Evolutionary conservation across 2,888 invertebrate genomes (phyloP).

Genomic region (Dexiosoma caninum): DNA sequence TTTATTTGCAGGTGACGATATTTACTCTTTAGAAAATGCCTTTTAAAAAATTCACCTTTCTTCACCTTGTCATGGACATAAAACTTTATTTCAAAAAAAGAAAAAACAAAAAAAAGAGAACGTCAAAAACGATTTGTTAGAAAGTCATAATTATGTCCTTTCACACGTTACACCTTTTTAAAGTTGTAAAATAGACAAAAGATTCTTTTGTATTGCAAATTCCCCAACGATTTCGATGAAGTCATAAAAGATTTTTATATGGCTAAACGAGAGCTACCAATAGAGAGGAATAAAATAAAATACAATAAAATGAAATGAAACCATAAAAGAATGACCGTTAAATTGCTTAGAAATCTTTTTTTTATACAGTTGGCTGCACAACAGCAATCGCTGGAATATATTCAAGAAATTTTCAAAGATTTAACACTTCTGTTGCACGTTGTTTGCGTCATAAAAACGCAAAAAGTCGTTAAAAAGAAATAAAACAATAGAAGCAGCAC

Average conservation of each 20-base stretch:
- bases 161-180: slow-evolving; percentile 29
- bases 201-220: slow-evolving; percentile 15
- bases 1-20: too few species aligned
- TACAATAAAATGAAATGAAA: slow-evolving; percentile 4
- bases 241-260: slow-evolving; percentile 41
- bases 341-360: slow-evolving; percentile 26
- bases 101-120: too few species aligned
- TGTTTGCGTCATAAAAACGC: too few species aligned
- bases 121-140: neutral
- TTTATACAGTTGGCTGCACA: neutral
- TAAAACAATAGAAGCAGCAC: neutral
- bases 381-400: neutral
- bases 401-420: neutral
- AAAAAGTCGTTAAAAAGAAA: slow-evolving; percentile 1
- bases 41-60: too few species aligned
- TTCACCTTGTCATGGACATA: neutral
- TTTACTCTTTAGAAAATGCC: neutral
- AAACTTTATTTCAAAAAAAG: neutral
- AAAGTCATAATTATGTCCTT: neutral
- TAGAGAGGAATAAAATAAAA: neutral
- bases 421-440: slow-evolving; percentile 9
- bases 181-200: slow-evolving; percentile 10
- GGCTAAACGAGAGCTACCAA: neutral
- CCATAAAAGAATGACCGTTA: slow-evolving; percentile 35
- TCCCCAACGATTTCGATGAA: slow-evolving; percentile 29